Conservation (phyloP, 2,113 vertebrate species). For the Thomomys bottae region DNA sequence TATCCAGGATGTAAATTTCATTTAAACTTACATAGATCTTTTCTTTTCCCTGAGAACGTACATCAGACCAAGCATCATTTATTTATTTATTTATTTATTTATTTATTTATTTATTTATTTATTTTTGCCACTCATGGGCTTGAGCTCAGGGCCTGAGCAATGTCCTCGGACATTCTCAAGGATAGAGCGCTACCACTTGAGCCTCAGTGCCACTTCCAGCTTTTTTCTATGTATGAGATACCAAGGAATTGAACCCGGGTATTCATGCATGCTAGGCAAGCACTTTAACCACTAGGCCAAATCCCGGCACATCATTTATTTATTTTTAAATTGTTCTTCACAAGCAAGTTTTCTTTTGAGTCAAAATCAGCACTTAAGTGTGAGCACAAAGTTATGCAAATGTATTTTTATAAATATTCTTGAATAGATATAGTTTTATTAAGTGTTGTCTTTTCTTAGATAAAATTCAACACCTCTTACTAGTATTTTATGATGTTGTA, state of each 20-base stretch:
- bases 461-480: background rate
- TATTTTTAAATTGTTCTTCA: background rate
- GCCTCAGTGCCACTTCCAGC: no score
- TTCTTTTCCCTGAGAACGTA: background rate
- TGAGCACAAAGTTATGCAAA: background rate
- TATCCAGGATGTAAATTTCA: slow-evolving; percentile 29
- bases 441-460: slow-evolving; percentile 10
- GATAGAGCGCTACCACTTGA: no score
- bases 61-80: background rate
- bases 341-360: background rate
- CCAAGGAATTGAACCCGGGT: no score
- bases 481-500: background rate
- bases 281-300: no score
- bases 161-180: no score
- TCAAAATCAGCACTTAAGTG: background rate
- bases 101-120: no score
- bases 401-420: background rate
- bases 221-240: no score
- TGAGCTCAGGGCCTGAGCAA: no score
- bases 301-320: background rate
- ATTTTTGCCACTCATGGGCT: no score
- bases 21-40: background rate
- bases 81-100: no score
- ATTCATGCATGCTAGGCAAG: no score
- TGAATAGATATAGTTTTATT: background rate